Base-by-base conservation (phyloP, 2,888 invertebrate genomes). In the Bellardia bayeri region DNA sequence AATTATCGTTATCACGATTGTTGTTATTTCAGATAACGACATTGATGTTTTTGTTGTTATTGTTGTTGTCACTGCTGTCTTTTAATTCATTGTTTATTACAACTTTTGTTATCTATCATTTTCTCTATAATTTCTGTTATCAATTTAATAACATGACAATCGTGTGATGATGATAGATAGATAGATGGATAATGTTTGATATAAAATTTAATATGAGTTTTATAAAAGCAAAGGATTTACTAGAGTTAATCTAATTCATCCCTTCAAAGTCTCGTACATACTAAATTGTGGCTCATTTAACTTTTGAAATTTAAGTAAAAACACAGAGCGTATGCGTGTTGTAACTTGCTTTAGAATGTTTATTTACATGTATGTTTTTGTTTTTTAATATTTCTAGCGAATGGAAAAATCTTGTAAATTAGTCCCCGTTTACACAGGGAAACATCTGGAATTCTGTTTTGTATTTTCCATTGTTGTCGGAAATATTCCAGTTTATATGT, bases 141-240 rank as follows among this genome's bases (percentile, higher is more conserved):
- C 76, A 69, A 51, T 71, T 64, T 71, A 30, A 61, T 76, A 69
- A 81, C 64, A 71, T 64, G 54, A 13, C 37, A 85, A 69, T 75
- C 14, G 13, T 49, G 16, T 40, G 37, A 72, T 66, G 64, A 72
- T 23, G 4, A 76, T n/a, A 63, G 23, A 23, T 23, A 23, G 23
- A 23, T 23, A 23, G 23, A 23, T 23, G 1, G 16, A 63, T n/a
- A 51, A 74, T 58, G 51, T 40, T 76, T 64, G 33, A 16, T 71
- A 71, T 54, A 4, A 54, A 40, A 16, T 16, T 54, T 11, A 3
- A 30, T 30, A 58, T 13, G 3, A 13, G 9, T 23, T 23, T 11
- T 4, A 58, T 56, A 9, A 8, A 56, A 16, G 6, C 11, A 14
- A 56, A 56, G 56, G 56, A 51, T 51, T 51, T 51, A n/a, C 3